phyloP scores from a whole-genome alignment of 2,888 invertebrate species.

The Pemphredon lugubris region DNA sequence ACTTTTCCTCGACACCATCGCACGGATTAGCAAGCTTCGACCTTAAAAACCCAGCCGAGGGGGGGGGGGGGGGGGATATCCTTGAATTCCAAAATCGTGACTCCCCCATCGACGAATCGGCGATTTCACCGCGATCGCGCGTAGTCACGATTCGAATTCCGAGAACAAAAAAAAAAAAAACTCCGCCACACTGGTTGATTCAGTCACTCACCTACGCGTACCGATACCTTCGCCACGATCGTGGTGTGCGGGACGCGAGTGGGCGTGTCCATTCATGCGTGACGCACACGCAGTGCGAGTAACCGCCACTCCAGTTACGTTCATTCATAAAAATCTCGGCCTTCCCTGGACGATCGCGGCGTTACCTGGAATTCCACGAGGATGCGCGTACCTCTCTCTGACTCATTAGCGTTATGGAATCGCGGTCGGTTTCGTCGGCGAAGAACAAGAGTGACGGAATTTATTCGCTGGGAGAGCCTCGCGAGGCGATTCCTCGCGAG shows the following conservation, averaged over 20 bases:
- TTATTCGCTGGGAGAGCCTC: too few relatives aligned
- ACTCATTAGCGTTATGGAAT: too few relatives aligned
- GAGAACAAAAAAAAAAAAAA: not conserved
- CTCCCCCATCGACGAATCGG: too few relatives aligned
- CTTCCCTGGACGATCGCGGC: conserved; percentile 52
- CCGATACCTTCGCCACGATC: not conserved
- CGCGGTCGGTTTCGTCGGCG: too few relatives aligned
- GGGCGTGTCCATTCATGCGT: conserved; percentile 57
- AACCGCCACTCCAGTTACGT: conserved; percentile 46
- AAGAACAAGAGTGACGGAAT: too few relatives aligned
- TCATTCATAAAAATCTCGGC: conserved; percentile 66
- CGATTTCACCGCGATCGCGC: conserved; percentile 4
- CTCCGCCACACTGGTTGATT: conserved; percentile 31
- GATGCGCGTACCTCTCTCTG: conserved; percentile 25
- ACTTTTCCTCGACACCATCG: not conserved
- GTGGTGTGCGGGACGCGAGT: conserved; percentile 16
- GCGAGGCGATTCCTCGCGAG: too few relatives aligned
- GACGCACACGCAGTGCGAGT: conserved; percentile 51
- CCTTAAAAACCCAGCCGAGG: too few relatives aligned
- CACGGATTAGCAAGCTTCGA: not conserved
- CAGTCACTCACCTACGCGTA: conserved; percentile 21
- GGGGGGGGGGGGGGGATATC: conserved; percentile 4
- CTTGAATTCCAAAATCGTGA: conserved; percentile 18
- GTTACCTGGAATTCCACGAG: conserved; percentile 18
- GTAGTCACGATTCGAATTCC: conserved; percentile 45